Evolutionary conservation across 2,113 vertebrate genomes (phyloP).

Genomic region (Arvicanthis niloticus): DNA sequence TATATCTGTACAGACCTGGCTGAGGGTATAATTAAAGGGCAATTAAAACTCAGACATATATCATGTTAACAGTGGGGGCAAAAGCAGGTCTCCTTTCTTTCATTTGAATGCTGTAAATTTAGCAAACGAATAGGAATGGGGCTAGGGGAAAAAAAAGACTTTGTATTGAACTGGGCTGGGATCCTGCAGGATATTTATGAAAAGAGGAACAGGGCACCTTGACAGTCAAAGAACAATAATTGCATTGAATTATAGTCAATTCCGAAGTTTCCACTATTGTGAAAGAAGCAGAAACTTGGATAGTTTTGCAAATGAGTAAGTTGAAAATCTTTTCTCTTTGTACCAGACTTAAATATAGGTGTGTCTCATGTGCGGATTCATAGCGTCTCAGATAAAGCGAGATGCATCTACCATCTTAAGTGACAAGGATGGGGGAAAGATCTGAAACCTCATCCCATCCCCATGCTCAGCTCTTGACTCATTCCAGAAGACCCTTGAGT

Average conservation of each 20-base stretch:
- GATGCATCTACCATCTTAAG: background rate
- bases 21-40: conserved; percentile 74
- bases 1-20: conserved; percentile 61
- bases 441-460: background rate
- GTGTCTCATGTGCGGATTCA: conserved; percentile 21
- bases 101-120: conserved; percentile 70
- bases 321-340: conserved; percentile 67
- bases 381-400: conserved; percentile 18
- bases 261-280: conserved; percentile 63
- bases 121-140: conserved; percentile 61
- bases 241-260: conserved; percentile 74
- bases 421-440: background rate
- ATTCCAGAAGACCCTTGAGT: background rate
- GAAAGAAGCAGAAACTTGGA: conserved; percentile 66
- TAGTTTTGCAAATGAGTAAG: conserved; percentile 62
- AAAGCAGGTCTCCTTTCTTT: conserved; percentile 61
- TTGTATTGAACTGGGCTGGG: conserved; percentile 59
- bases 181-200: conserved; percentile 74
- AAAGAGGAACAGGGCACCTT: conserved; percentile 70
- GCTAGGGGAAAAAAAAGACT: conserved; percentile 51
- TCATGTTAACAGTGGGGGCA: conserved; percentile 58
- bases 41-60: conserved; percentile 72
- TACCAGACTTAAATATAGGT: conserved; percentile 38
- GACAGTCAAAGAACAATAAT: conserved; percentile 75
- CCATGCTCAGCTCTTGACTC: background rate